phyloP scores from a whole-genome alignment of 1,140 invertebrate species.

The Fopius arisanus region DNA sequence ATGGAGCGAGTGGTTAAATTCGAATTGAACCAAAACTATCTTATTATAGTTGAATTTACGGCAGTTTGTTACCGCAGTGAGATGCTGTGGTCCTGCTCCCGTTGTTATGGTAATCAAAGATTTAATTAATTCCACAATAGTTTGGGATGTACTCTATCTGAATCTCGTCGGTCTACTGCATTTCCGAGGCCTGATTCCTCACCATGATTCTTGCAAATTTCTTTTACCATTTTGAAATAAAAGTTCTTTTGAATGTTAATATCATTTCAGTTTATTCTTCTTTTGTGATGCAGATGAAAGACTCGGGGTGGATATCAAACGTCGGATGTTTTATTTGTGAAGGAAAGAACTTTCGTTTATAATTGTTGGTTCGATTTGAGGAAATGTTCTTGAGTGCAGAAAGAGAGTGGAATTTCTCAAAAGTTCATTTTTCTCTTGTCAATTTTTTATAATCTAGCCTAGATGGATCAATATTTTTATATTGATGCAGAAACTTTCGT shows the following conservation, averaged over 20 bases:
- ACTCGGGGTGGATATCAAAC: too few relatives aligned
- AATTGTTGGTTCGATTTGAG: too few relatives aligned
- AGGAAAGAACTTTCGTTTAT: too few relatives aligned
- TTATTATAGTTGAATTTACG: background rate
- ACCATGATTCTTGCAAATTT: background rate
- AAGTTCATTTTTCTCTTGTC: too few relatives aligned
- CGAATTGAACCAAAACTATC: background rate
- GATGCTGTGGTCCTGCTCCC: background rate
- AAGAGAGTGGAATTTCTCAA: too few relatives aligned
- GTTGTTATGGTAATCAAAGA: slow-evolving; percentile 36
- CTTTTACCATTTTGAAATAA: background rate
- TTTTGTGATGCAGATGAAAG: background rate
- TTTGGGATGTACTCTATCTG: background rate
- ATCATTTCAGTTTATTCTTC: background rate
- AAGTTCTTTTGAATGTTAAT: background rate
- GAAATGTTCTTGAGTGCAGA: too few relatives aligned
- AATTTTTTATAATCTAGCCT: too few relatives aligned
- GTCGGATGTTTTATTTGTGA: too few relatives aligned
- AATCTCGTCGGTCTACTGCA: background rate
- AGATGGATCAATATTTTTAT: too few relatives aligned
- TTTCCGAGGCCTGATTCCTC: background rate
- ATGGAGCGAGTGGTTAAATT: background rate
- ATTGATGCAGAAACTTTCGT: too few relatives aligned
- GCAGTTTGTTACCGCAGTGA: background rate
- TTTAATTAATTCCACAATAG: slow-evolving; percentile 32